phyloP scores from a whole-genome alignment of 2,113 vertebrate species.

The Tricholaema leucomelas region DNA sequence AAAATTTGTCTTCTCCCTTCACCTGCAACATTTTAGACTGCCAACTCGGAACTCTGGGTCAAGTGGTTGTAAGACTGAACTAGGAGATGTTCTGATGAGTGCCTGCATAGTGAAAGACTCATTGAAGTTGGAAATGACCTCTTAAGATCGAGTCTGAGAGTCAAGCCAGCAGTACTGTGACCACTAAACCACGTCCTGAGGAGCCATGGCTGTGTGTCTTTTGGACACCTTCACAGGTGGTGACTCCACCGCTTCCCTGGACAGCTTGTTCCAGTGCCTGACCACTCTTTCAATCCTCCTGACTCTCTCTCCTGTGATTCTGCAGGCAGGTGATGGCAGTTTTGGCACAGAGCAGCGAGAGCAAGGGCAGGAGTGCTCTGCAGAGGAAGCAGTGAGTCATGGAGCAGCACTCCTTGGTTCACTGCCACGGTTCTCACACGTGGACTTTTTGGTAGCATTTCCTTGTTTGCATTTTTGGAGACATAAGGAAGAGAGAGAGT shows the following conservation, averaged over 20 bases:
- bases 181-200: too few relatives aligned
- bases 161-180: too few relatives aligned
- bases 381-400: neutral
- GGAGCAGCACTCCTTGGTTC: neutral
- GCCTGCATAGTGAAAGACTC: too few relatives aligned
- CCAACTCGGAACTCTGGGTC: neutral
- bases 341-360: neutral
- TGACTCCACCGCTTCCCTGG: too few relatives aligned
- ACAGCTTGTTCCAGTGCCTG: too few relatives aligned
- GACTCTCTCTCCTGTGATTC: neutral
- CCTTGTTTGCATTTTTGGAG: neutral
- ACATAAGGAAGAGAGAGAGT: neutral
- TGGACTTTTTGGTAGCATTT: neutral
- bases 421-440: neutral
- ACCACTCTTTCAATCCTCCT: neutral
- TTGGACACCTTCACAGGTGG: too few relatives aligned
- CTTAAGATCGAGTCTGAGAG: too few relatives aligned
- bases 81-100: neutral
- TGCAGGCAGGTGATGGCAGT: fast-evolving
- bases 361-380: neutral
- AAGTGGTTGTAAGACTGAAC: neutral
- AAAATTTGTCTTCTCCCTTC: neutral
- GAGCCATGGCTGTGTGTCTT: too few relatives aligned
- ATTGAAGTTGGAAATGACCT: too few relatives aligned
- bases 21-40: neutral